These are phyloP conservation scores for Napeogenes inachia DNA, from an alignment of 2,888 invertebrate species.

Conservation along the genomic window DNA sequence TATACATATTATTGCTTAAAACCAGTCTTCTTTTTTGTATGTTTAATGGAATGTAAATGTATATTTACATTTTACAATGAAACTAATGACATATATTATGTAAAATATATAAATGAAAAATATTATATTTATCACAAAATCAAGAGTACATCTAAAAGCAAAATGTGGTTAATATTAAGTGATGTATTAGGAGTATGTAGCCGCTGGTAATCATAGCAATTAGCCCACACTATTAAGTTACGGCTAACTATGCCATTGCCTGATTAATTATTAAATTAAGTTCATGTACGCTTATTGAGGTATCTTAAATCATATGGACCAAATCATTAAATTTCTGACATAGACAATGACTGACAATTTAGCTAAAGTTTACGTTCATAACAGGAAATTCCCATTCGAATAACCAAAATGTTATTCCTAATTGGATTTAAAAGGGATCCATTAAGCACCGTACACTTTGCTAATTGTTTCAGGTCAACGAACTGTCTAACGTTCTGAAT, in stretches of 20 bases:
- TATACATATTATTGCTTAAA: no score
- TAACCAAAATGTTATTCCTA: conserved; percentile 14
- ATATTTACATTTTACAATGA: no score
- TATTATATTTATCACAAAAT: not conserved
- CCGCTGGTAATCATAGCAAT: not conserved
- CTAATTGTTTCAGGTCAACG: conserved; percentile 30
- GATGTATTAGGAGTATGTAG: not conserved
- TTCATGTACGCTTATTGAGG: no score
- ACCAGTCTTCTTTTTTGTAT: no score
- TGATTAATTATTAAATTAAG: not conserved
- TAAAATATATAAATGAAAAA: no score
- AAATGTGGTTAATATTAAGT: not conserved
- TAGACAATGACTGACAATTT: not conserved
- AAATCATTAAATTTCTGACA: not conserved
- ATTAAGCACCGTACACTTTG: conserved; percentile 29
- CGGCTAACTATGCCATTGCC: conserved; percentile 1
- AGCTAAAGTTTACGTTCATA: not conserved
- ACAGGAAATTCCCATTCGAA: conserved; percentile 4
- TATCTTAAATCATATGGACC: no score
- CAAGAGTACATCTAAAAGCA: not conserved
- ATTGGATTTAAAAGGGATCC: conserved; percentile 31
- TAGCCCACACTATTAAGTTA: not conserved
- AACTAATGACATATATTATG: no score
- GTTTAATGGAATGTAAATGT: no score
- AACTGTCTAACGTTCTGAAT: conserved; percentile 18